Percentiles rank a stretch among this genome's conserved stretches.
Conservation (phyloP, 2,797 vertebrate species). For the Vultur gryphus region DNA sequence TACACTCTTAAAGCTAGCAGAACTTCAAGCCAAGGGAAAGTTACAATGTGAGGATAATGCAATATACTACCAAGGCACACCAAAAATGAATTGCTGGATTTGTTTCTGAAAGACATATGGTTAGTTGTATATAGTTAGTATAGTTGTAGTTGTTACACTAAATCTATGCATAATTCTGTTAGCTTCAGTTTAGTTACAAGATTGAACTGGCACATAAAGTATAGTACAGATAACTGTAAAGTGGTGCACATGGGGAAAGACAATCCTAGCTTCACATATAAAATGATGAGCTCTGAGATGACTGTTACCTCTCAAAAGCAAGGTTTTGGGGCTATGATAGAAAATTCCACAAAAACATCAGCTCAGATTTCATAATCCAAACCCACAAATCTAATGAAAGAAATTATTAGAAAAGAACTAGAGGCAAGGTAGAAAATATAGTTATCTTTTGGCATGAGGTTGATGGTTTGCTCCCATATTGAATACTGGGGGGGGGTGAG, state of each 20-base stretch:
- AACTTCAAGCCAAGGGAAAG: neutral
- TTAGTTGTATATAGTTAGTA: neutral
- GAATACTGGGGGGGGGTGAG: neutral
- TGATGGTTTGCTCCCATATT: neutral
- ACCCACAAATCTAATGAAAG: neutral
- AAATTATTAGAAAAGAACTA: neutral
- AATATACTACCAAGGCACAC: neutral
- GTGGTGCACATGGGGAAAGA: neutral
- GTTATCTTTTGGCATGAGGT: neutral
- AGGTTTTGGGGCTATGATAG: neutral
- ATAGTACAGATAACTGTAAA: neutral
- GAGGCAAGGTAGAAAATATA: neutral
- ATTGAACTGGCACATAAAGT: neutral
- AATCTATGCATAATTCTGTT: neutral
- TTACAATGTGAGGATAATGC: neutral
- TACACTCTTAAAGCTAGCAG: neutral
- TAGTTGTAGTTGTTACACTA: neutral
- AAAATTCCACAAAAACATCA: neutral
- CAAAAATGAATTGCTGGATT: neutral
- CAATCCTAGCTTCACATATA: neutral
- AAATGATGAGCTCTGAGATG: neutral
- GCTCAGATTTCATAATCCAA: neutral
- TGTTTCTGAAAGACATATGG: neutral
- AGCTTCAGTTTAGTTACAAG: neutral
- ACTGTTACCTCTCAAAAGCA: neutral